These are phyloP conservation scores for Gorsachius magnificus DNA, from an alignment of 2,797 vertebrate species.

Conservation along the genomic window DNA sequence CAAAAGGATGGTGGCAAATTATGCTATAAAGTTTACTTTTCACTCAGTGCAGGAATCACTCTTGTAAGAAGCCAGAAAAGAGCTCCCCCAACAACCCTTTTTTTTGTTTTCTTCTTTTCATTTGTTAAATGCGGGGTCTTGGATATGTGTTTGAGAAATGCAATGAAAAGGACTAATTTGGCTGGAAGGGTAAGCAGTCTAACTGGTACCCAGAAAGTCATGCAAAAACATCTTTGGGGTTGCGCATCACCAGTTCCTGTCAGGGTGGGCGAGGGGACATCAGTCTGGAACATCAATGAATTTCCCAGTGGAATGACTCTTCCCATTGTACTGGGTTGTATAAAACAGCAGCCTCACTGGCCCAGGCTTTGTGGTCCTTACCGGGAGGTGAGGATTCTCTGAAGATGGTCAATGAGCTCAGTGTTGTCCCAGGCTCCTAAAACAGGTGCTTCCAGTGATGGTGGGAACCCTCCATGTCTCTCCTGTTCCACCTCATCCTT, in stretches of 20 bases:
- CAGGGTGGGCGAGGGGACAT: background rate
- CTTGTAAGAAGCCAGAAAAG: background rate
- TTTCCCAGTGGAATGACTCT: background rate
- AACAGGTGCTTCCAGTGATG: background rate
- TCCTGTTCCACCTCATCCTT: background rate
- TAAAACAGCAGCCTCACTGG: background rate
- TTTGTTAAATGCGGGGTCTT: background rate
- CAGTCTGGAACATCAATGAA: background rate
- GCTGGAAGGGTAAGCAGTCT: background rate
- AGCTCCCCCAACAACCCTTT: background rate
- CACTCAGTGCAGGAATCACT: background rate
- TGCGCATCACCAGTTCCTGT: background rate
- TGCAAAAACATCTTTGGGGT: background rate
- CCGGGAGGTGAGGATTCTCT: background rate
- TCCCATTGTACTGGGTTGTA: background rate
- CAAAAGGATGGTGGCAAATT: conserved; percentile 29
- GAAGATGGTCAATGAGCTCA: background rate
- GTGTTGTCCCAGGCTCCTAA: background rate
- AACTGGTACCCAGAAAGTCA: background rate
- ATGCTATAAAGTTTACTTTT: conserved; percentile 30
- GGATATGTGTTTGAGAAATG: background rate
- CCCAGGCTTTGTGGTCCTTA: background rate
- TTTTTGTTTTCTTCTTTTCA: background rate
- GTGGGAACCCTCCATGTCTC: background rate
- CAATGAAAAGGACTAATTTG: background rate